Base-by-base conservation (phyloP, 2,888 invertebrate species). In the Copidosoma aretas region DNA sequence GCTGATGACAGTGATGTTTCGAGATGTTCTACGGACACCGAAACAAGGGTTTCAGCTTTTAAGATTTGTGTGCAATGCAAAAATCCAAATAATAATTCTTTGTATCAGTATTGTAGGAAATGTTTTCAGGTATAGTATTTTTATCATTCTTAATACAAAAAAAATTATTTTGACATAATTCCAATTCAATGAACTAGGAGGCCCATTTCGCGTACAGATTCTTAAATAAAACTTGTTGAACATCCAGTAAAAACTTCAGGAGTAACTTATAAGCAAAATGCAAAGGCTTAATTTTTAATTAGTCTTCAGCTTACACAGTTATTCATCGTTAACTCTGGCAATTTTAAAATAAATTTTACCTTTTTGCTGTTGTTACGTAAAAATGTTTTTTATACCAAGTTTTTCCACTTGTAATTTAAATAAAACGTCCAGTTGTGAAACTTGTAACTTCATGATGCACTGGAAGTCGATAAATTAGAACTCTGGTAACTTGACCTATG, bases 61-160 rank as follows among this genome's bases (percentile, higher is more conserved):
- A 86, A 88, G 87, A 85, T 85, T 65, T 91, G 91, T 80, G 86
- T 88, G 21, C 88, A 88, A 78, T 91, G 91, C 84, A 86, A 87
- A 60, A 81, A 82, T 74, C 88, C 86, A 79, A 88, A 90, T 81
- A 83, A 84, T 75, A 89, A 89, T 84, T 89, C 90, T 51, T 83
- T 87, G 67, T 91, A 88, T 79, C 84, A 89, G 72, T 91, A 88
- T 84, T 91, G 91, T 82, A 88, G 89, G 81, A 89, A 88, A 83
- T 91, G 91, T 80, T 91, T 88, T 81, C 89, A 89, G 89, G 91
- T 90, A 81, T 74, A 66, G 17, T 46, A 46, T 46, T 12, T 46
- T 12, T 15, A 46, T 8, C 1, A 46, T 46, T 46, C 3, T 46
- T 46, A 15, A 2, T 46, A 46, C 14, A 46, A 3, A 46, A 46